Conservation (phyloP, 1,140 invertebrate species). For the Halyomorpha halys region DNA sequence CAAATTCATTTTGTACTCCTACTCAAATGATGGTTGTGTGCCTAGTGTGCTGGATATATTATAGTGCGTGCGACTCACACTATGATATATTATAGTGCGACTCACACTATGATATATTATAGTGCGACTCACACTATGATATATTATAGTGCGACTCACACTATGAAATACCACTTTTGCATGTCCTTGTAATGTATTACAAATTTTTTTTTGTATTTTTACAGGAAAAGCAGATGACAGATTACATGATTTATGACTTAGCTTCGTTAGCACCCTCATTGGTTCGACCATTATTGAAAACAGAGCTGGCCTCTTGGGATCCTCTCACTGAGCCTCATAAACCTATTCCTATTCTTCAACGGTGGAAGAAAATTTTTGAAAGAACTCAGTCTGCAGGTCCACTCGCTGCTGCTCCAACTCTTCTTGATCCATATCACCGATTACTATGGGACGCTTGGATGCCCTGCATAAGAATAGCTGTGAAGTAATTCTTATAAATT, state of each 20-base stretch:
- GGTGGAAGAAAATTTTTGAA: constrained; percentile 59
- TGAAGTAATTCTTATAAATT: constrained; percentile 43
- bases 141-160: too few species aligned
- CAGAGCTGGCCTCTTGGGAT: constrained; percentile 59
- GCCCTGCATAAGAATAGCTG: constrained; percentile 60
- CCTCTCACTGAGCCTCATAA: constrained; percentile 52
- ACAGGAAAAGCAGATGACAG: constrained; percentile 45
- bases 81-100: too few species aligned
- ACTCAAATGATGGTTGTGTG: too few species aligned
- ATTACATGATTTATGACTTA: constrained; percentile 53
- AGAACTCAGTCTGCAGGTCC: constrained; percentile 33
- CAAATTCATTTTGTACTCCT: too few species aligned
- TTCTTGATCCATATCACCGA: constrained; percentile 63
- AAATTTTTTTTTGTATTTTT: constrained; percentile 17
- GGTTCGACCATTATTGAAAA: constrained; percentile 54
- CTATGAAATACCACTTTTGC: too few species aligned
- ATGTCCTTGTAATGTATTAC: too few species aligned
- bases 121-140: too few species aligned
- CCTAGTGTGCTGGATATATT: too few species aligned
- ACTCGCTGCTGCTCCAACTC: constrained; percentile 39
- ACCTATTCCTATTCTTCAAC: constrained; percentile 53
- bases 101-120: too few species aligned
- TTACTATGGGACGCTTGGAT: constrained; percentile 86
- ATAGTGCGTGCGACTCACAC: too few species aligned
- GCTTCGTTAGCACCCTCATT: constrained; percentile 53